Conservation (phyloP, 37 sponge, comb jelly and placozoan genomes). For the Tethya wilhelma region DNA sequence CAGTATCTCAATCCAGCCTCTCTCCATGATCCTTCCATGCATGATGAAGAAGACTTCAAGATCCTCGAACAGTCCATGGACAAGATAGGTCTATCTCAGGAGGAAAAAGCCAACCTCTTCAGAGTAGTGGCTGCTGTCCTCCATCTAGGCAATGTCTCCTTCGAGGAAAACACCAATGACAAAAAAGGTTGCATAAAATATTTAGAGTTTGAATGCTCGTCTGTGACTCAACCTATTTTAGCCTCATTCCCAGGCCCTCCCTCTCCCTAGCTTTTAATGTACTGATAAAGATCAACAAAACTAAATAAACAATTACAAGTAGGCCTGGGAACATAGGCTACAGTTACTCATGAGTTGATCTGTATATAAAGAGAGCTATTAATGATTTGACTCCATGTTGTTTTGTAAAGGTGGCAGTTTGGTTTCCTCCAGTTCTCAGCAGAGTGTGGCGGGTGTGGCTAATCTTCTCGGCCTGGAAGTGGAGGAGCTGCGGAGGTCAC, state of each 20-base stretch:
- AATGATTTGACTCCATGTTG: too few species aligned
- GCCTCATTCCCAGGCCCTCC: too few species aligned
- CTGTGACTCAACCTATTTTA: too few species aligned
- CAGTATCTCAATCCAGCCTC: conserved; percentile 75
- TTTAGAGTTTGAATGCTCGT: too few species aligned
- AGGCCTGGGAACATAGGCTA: too few species aligned
- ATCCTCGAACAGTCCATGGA: conserved; percentile 82
- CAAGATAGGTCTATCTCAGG: conserved; percentile 68
- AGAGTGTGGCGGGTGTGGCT: conserved; percentile 53
- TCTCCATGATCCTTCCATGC: conserved; percentile 52
- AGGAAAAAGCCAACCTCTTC: conserved; percentile 79
- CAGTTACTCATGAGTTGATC: too few species aligned
- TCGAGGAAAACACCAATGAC: conserved; percentile 80
- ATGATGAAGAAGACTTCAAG: conserved; percentile 75
- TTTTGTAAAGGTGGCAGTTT: conserved; percentile 71
- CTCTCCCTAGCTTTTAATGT: too few species aligned
- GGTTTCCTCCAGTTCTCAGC: conserved; percentile 32
- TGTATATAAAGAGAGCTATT: too few species aligned
- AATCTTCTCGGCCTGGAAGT: conserved; percentile 76
- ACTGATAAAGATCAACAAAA: too few species aligned
- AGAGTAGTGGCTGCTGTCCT: conserved; percentile 87
- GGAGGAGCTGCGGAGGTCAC: conserved; percentile 69
- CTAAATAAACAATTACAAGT: too few species aligned
- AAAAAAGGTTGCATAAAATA: conserved; percentile 57
- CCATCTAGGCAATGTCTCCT: conserved; percentile 89